Conservation (phyloP, 2,888 invertebrate genomes). For the Isotomurus palustris region DNA sequence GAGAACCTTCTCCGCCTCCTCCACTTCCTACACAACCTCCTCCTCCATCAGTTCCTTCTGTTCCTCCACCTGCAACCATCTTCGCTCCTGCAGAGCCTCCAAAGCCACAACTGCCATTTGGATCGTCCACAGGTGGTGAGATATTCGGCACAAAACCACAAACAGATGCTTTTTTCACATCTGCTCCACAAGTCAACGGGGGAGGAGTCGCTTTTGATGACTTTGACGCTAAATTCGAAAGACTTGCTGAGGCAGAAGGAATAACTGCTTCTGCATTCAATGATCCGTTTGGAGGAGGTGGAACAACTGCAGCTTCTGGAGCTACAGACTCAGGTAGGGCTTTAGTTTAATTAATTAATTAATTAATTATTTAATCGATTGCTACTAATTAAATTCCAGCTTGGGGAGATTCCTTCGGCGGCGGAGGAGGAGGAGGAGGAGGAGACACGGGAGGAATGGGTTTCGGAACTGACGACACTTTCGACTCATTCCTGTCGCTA, state of each 20-base stretch:
- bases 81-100: slow-evolving; percentile 16
- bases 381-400: slow-evolving; percentile 46
- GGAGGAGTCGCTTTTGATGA: slow-evolving; percentile 70
- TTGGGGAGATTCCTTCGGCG: slow-evolving; percentile 51
- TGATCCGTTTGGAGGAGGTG: slow-evolving; percentile 47
- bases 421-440: slow-evolving; percentile 63
- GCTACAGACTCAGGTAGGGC: slow-evolving; percentile 15
- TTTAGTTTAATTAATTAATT: neutral
- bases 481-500: slow-evolving; percentile 62
- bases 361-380: no score
- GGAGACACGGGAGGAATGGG: slow-evolving; percentile 37
- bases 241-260: slow-evolving; percentile 51
- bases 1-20: neutral
- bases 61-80: slow-evolving; percentile 42
- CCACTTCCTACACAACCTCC: neutral
- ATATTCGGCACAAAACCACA: slow-evolving; percentile 10
- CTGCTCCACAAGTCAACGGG: slow-evolving; percentile 38
- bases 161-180: slow-evolving; percentile 16
- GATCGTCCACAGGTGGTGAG: slow-evolving; percentile 5
- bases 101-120: neutral
- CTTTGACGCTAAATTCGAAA: slow-evolving; percentile 83
- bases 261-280: slow-evolving; percentile 48
- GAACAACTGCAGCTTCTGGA: slow-evolving; percentile 6
- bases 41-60: slow-evolving; percentile 34
- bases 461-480: slow-evolving; percentile 66